Base-by-base conservation (phyloP, 2,888 invertebrate genomes). In the Tachina lurida region DNA sequence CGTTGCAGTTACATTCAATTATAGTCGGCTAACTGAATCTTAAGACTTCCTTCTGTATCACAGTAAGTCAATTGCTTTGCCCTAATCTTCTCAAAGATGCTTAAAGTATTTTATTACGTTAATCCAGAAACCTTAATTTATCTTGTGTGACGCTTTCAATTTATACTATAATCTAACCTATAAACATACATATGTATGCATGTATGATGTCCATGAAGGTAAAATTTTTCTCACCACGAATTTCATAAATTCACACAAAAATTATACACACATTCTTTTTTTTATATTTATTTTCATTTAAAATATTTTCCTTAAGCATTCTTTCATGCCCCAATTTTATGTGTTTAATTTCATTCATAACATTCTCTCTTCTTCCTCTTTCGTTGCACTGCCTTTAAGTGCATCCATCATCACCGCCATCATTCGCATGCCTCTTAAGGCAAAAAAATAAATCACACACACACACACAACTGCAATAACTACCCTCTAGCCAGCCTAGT, bases 311-410 rank as follows among this genome's bases (percentile, higher is more conserved):
- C 65, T 52, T 54, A 17, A 81, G 43, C 80, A 81, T 68, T 81
- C 45, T 74, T 67, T 52, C 80, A 41, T 74, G 74, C 52, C 74
- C 80, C 67, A 81, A 17, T 74, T 81, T 81, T 60, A 39, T 74
- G 31, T 74, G 73, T 80, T 74, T 74, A 49, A 74, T 81, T 75
- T 81, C 79, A 75, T 81, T 75, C 81, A 75, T 75, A 81, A 79
- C 71, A 79, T 81, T 75, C 62, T 52, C 39, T 52, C 60, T 43
- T 41, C 39, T 3, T 49, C 10, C 31, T 39, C 31, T 67, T 62
- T 17, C 63, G 19, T 74, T 74, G 45, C 31, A 54, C 47, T 79
- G 79, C 75, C 70, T 81, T 81, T 75, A 62, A 75, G 68, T 81
- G 75, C 81, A 81, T 81, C 75, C 75, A 81, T 81, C 81, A 81